phyloP scores from a whole-genome alignment of 2,797 vertebrate species.

The Numenius phaeopus region DNA sequence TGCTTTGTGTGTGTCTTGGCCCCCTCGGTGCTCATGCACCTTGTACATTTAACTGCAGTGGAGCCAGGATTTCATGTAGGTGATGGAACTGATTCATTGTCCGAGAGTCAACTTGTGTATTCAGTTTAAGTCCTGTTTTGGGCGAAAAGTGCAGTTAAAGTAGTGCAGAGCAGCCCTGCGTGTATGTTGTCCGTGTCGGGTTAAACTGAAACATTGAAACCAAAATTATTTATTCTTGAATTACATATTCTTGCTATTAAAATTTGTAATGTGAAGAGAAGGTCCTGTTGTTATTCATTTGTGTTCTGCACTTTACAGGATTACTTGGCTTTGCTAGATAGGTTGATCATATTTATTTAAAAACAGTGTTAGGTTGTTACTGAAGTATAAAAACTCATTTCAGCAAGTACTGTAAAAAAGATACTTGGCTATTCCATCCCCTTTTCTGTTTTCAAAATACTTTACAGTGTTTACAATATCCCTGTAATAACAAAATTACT shows the following conservation, averaged over 20 bases:
- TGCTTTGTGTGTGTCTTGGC: not conserved
- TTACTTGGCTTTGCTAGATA: not conserved
- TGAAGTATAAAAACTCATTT: conserved; percentile 13
- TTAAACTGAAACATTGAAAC: not conserved
- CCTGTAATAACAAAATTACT: not conserved
- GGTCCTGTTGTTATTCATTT: not conserved
- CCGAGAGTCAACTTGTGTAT: not conserved
- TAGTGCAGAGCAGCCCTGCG: not conserved
- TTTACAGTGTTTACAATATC: not conserved
- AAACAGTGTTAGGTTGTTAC: not conserved
- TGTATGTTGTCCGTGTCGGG: fast-evolving
- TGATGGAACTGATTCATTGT: not conserved
- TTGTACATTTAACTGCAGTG: not conserved
- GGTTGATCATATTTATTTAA: not conserved
- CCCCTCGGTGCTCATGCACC: not conserved
- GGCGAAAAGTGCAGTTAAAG: not conserved
- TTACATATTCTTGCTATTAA: not conserved
- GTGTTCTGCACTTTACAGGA: not conserved
- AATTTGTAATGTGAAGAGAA: not conserved
- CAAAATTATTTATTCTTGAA: not conserved
- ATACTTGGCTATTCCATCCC: not conserved
- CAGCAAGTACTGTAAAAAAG: not conserved
- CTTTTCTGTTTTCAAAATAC: not conserved
- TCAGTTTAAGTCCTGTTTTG: not conserved
- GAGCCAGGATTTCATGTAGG: not conserved